phyloP scores from a whole-genome alignment of 1,140 invertebrate genomes.

The Antheraea pernyi region DNA sequence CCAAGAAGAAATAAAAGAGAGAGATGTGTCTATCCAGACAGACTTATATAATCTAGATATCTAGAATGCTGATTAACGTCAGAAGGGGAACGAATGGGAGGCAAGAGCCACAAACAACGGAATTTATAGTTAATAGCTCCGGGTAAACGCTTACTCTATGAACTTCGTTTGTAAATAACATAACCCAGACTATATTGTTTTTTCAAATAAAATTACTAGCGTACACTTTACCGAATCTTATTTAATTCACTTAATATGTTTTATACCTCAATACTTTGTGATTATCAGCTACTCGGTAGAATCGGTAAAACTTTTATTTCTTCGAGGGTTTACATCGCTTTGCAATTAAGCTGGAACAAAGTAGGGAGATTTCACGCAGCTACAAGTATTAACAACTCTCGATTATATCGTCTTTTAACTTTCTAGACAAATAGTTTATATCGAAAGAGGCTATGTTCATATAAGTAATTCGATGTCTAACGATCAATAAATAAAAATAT shows the following conservation, averaged over 20 bases:
- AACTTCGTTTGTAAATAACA: conserved; percentile 56
- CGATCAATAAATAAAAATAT: no score
- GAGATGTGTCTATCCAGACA: conserved; percentile 35
- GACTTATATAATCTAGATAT: conserved; percentile 57
- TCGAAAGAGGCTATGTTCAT: background rate
- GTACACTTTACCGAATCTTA: conserved; percentile 15
- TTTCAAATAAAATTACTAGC: conserved; percentile 23
- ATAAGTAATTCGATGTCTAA: background rate
- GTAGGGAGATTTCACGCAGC: background rate
- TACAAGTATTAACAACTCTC: background rate
- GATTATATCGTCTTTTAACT: background rate
- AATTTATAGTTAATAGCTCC: conserved; percentile 71
- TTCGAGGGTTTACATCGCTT: conserved; percentile 10
- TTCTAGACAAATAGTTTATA: background rate
- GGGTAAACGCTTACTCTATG: conserved; percentile 58
- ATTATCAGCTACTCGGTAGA: background rate
- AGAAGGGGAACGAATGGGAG: conserved; percentile 46
- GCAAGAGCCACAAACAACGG: conserved; percentile 57
- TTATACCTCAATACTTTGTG: background rate
- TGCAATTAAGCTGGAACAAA: conserved; percentile 38
- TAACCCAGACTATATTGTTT: conserved; percentile 28
- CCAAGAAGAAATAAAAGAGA: conserved; percentile 46
- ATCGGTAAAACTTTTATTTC: no score
- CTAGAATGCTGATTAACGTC: conserved; percentile 70
- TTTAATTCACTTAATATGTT: conserved; percentile 9